Percentiles rank a stretch among this genome's conserved stretches.
These are phyloP conservation scores for Thaleichthys pacificus DNA, from an alignment of 2,797 vertebrate genomes.

Conservation along the genomic window DNA sequence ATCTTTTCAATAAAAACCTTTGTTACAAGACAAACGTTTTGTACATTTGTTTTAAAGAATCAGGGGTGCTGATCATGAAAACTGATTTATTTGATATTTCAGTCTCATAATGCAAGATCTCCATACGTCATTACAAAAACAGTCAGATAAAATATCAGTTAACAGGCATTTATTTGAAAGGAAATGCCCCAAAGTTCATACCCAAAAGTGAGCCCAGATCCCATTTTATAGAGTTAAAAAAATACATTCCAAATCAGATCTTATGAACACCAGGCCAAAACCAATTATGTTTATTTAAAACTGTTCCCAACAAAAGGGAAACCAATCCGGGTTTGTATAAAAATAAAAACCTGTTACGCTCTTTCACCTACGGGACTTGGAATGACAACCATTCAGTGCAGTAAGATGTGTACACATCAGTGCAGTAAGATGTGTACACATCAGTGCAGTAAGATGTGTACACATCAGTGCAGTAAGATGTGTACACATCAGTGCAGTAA, in stretches of 20 bases:
- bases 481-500: conserved; percentile 23
- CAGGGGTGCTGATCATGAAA: too few relatives aligned
- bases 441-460: neutral
- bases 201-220: neutral
- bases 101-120: too few relatives aligned
- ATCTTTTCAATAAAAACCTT: conserved; percentile 76
- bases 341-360: neutral
- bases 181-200: neutral
- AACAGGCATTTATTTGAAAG: neutral
- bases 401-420: neutral
- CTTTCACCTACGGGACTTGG: too few relatives aligned
- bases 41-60: too few relatives aligned
- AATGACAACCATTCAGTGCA: conserved; percentile 1
- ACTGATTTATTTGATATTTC: neutral
- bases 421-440: conserved; percentile 23
- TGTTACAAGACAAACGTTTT: conserved; percentile 22
- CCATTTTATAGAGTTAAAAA: neutral
- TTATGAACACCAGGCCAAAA: neutral
- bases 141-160: conserved; percentile 4
- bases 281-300: neutral
- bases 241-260: neutral
- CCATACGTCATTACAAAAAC: conserved; percentile 33
- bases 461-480: conserved; percentile 6
- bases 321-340: neutral
- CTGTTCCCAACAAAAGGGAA: neutral